phyloP scores from a whole-genome alignment of 2,113 vertebrate genomes.

The Hippocampus zosterae region DNA sequence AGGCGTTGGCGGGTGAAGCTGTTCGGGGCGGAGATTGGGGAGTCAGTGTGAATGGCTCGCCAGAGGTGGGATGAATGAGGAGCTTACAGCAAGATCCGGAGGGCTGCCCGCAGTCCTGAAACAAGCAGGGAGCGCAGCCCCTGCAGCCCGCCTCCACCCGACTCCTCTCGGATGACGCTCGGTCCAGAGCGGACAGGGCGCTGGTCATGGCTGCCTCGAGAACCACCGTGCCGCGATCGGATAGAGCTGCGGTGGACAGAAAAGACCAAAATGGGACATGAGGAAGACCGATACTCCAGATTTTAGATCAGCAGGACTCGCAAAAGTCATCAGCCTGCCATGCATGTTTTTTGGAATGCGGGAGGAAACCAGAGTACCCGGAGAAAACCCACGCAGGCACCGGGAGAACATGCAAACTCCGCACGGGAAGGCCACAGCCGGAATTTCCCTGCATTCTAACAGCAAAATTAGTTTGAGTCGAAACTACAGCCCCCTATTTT shows the following conservation, averaged over 20 bases:
- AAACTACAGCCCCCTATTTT: slow-evolving; percentile 33
- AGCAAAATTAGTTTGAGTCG: neutral
- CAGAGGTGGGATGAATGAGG: neutral
- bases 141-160: slow-evolving; percentile 62
- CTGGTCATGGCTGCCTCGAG: slow-evolving; percentile 79
- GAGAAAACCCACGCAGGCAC: too few species aligned
- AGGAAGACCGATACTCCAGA: neutral
- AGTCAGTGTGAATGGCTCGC: neutral
- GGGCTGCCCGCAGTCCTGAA: slow-evolving; percentile 77
- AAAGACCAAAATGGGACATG: neutral
- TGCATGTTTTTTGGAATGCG: too few species aligned
- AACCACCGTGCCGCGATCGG: slow-evolving; percentile 81
- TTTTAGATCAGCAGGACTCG: neutral
- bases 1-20: slow-evolving; percentile 41
- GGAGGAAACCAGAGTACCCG: too few species aligned
- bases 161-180: slow-evolving; percentile 66
- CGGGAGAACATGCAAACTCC: too few species aligned
- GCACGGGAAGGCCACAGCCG: too few species aligned
- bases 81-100: slow-evolving; percentile 70
- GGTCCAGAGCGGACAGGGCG: slow-evolving; percentile 76
- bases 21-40: slow-evolving; percentile 12
- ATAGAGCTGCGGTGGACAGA: slow-evolving; percentile 68
- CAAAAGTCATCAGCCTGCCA: too few species aligned
- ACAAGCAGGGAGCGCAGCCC: slow-evolving; percentile 78
- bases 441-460: too few species aligned